Evolutionary conservation across 2,797 vertebrate species (phyloP), one percentile per base, ranked within the genome.

Genomic region (Peromyscus nudipes): DNA sequence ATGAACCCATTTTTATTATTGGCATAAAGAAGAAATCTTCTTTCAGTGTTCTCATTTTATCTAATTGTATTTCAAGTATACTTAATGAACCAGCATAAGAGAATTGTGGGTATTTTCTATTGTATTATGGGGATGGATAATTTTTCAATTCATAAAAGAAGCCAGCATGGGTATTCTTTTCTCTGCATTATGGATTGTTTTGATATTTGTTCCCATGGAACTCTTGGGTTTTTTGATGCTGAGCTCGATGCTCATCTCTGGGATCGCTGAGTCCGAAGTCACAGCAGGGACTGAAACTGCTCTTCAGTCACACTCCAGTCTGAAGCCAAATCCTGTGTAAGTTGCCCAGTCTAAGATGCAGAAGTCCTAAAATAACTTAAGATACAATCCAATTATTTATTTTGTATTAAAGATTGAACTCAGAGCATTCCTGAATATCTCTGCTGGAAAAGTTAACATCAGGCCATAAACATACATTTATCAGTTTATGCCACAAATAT

Each of bases 1-100:
- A 95, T 75, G 21, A 96, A 37, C 64, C 37, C 2, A 79, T 95
- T 75, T 96, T 96, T 94, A 57, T 71, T 91, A 69, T 80, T 82
- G 57, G 23, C n/a, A 83, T 73, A 89, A 87, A 92, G 31, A 91
- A 71, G 34, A 52, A 81, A 46, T 43, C 43, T 91, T 43, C 43
- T 91, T 89, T 80, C 25, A 57, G 3, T 49, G 16, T 69, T 85
- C 69, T 83, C 31, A 83, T 80, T 37, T 94, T 92, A 4, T 89
- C 62, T 95, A 91, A 88, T 46, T 60, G 4, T 52, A 80, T 79
- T 5, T 85, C 93, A 75, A 49, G 43, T 69, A 17, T 16, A 67
- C 40, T 65, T 65, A 88, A 46, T 89, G 82, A 93, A 73, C 82
- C 21, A 77, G 7, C 67, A 85, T 17, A 46, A 75, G 29, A 81